Conservation (phyloP, 2,888 invertebrate genomes). For the Anoplius nigerrimus region DNA sequence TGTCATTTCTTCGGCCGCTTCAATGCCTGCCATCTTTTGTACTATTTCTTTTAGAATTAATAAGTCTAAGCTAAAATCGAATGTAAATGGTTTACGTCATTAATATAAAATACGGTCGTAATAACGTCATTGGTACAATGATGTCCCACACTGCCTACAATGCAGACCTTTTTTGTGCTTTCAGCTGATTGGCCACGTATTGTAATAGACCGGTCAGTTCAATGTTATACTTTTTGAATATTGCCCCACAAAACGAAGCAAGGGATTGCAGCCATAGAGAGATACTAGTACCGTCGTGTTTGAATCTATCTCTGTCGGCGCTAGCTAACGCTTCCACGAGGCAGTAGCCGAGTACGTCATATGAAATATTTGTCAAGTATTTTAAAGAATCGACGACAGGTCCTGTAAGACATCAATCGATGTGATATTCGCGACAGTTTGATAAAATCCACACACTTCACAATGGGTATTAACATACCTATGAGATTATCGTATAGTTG, state of each 20-base stretch:
- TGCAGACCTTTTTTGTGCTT: slow-evolving; percentile 94
- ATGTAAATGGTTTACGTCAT: slow-evolving; percentile 33
- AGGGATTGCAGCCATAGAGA: slow-evolving; percentile 96
- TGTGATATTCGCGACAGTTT: neutral
- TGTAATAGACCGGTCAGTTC: slow-evolving; percentile 96
- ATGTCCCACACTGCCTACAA: slow-evolving; percentile 8
- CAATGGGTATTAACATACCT: slow-evolving; percentile 74
- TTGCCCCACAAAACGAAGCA: slow-evolving; percentile 95
- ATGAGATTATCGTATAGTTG: slow-evolving; percentile 96
- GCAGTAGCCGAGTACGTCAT: slow-evolving; percentile 97
- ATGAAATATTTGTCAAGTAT: slow-evolving; percentile 94
- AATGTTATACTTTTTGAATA: slow-evolving; percentile 97
- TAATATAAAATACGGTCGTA: neutral
- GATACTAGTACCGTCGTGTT: slow-evolving; percentile 93
- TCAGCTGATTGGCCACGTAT: slow-evolving; percentile 97
- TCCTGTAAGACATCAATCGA: slow-evolving; percentile 50
- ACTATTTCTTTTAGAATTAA: slow-evolving; percentile 97
- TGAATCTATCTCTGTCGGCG: slow-evolving; percentile 85
- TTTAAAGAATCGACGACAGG: slow-evolving; percentile 99
- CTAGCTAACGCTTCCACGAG: slow-evolving; percentile 93
- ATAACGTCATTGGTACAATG: too few relatives aligned
- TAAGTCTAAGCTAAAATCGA: slow-evolving; percentile 85
- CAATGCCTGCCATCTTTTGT: slow-evolving; percentile 99
- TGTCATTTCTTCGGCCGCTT: slow-evolving; percentile 97
- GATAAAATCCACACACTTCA: neutral